These are phyloP conservation scores for Nannoperca obscura DNA, from an alignment of 2,797 vertebrate species.

Conservation along the genomic window DNA sequence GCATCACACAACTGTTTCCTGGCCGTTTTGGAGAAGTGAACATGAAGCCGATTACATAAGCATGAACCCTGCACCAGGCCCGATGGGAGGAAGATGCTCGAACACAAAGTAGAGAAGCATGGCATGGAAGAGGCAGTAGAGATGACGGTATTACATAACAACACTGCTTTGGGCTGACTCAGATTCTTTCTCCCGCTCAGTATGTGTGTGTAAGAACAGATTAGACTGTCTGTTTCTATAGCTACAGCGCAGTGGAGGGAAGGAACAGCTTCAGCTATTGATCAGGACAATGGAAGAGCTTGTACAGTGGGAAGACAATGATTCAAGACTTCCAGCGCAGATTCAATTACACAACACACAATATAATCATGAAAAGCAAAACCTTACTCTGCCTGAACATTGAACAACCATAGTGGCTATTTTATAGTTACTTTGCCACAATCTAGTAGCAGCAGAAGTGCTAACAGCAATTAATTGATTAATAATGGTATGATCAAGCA, in stretches of 20 bases:
- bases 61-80: slow-evolving; percentile 30
- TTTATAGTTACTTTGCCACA: not conserved
- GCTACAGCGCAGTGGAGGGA: slow-evolving; percentile 63
- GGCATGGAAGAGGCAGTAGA: slow-evolving; percentile 54
- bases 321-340: slow-evolving; percentile 30
- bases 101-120: slow-evolving; percentile 55
- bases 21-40: slow-evolving; percentile 35
- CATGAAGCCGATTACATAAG: slow-evolving; percentile 63
- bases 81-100: slow-evolving; percentile 58
- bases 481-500: slow-evolving; percentile 3
- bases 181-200: slow-evolving; percentile 45
- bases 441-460: not conserved
- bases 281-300: slow-evolving; percentile 65
- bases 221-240: slow-evolving; percentile 77
- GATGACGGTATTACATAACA: slow-evolving; percentile 74
- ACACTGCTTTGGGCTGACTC: slow-evolving; percentile 65
- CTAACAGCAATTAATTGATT: not conserved
- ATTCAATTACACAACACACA: slow-evolving; percentile 40
- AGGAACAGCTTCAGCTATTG: slow-evolving; percentile 59
- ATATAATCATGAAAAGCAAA: slow-evolving; percentile 17
- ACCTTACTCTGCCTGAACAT: not conserved
- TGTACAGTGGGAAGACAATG: slow-evolving; percentile 27
- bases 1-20: slow-evolving; percentile 17
- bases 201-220: slow-evolving; percentile 29
- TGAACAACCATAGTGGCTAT: not conserved